A percentile compares a stretch with the other conserved stretches of the same genome.
Conservation (phyloP, 2,113 vertebrate species). For the Taurulus bubalis region DNA sequence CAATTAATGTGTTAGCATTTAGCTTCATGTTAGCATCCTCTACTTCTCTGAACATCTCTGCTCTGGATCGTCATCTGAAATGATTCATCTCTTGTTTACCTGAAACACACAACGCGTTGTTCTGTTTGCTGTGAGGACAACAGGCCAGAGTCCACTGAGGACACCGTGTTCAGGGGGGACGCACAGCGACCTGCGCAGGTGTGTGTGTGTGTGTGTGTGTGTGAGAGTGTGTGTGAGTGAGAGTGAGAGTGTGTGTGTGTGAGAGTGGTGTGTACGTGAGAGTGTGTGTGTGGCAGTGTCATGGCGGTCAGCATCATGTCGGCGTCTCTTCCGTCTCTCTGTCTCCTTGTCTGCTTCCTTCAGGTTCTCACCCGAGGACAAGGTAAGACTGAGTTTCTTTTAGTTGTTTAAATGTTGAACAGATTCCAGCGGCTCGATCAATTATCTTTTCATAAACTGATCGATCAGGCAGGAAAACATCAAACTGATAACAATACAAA, state of each 20-base stretch:
- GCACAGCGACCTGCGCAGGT: too few relatives aligned
- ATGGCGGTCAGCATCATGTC: conserved; percentile 65
- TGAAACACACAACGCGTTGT: conserved; percentile 32
- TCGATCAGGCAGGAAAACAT: background rate
- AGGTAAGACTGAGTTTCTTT: conserved; percentile 77
- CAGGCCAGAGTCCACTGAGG: conserved; percentile 50
- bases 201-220: too few relatives aligned
- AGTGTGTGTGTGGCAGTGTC: conserved; percentile 20
- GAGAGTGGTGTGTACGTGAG: background rate
- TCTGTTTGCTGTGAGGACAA: conserved; percentile 14
- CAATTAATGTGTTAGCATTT: background rate
- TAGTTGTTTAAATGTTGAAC: background rate
- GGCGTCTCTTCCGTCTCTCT: conserved; percentile 39
- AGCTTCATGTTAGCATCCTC: background rate
- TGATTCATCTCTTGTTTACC: conserved; percentile 36
- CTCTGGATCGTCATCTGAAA: background rate
- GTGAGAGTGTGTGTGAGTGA: background rate
- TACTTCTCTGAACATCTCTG: background rate
- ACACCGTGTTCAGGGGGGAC: background rate
- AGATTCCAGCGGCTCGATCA: too few relatives aligned
- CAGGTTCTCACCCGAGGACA: conserved; percentile 44
- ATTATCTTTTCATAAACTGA: background rate
- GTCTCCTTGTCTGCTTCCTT: conserved; percentile 60
- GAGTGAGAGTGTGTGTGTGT: background rate
- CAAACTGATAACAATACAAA: background rate